Base-by-base conservation (phyloP, 2,113 vertebrate species). In the Peromyscus leucopus region DNA sequence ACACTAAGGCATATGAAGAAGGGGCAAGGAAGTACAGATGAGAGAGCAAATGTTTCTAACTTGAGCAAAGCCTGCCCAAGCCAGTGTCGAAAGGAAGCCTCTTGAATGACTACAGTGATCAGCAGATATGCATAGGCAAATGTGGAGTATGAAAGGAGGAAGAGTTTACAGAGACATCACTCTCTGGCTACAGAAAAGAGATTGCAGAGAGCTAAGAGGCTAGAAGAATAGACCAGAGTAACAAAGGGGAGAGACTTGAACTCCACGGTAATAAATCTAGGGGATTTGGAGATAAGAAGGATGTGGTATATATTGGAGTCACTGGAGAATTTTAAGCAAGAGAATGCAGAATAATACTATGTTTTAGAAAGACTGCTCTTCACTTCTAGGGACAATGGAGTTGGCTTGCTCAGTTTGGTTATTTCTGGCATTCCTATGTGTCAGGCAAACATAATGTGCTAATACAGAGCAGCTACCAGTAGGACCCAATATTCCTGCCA, bases 401-500 rank as follows among this genome's bases (percentile, higher is more conserved):
- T 22, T 39, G 55, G 33, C 36, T 31, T 24, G 12, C 36, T 26
- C 1, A 19, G 9, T 4, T 74, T 13, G 24, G 11, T 19, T n/a
- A 59, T 39, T 91, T 9, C n/a, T 75, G 55, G 36, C 79, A 15
- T 74, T 59, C 55, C 55, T n/a, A 89, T 74, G 57, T 80, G 7
- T 80, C 48, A 94, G 28, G 67, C 28, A 96, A 96, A 89, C 4
- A 5, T 36, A 57, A 75, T 65, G 33, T 48, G 16, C 22, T 96
- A 84, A 80, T 72, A 57, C 16, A 88, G 28, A 94, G 24, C 24
- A 42, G 59, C 48, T 61, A 72, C 17, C 42, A 51, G 80, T 78
- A 69, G 83, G 69, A 57, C 39, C 84, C 83, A 78, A n/a, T 95
- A 42, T 87, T 92, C 80, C 84, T 61, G 28, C 59, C 59, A 42